Percentiles rank a stretch among this genome's conserved stretches.
Evolutionary conservation across 2,113 vertebrate species (phyloP).

Genomic region (Pungitius pungitius): DNA sequence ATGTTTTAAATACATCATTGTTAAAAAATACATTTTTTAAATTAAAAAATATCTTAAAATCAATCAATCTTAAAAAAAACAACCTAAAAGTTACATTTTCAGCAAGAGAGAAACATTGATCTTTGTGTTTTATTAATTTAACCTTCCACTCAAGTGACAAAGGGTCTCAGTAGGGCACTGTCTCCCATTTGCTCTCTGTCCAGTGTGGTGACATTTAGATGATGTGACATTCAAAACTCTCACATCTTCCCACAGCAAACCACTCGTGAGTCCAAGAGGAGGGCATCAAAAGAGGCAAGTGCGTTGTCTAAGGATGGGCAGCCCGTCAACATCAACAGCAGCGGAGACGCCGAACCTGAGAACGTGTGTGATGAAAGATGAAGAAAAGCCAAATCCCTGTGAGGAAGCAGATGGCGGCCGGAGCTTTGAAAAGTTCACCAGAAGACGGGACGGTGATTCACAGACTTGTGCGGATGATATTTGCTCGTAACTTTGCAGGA

Average conservation of each 20-base stretch:
- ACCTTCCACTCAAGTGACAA: not conserved
- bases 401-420: constrained; percentile 6
- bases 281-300: constrained; percentile 62
- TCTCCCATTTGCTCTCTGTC: constrained; percentile 25
- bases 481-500: constrained; percentile 30
- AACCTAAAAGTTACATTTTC: no score
- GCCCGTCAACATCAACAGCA: constrained; percentile 22
- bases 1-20: no score
- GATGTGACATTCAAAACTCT: constrained; percentile 37
- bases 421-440: constrained; percentile 18
- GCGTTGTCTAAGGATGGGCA: constrained; percentile 63
- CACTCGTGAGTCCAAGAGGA: constrained; percentile 71
- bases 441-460: constrained; percentile 14
- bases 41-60: no score
- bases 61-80: no score
- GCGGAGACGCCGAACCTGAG: constrained; percentile 52
- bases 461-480: constrained; percentile 17
- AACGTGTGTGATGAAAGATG: constrained; percentile 58
- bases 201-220: constrained; percentile 38
- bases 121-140: constrained; percentile 15
- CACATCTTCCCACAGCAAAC: constrained; percentile 63
- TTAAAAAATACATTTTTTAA: no score
- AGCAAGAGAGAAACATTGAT: not conserved
- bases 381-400: constrained; percentile 24
- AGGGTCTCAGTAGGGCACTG: constrained; percentile 10